These are phyloP conservation scores for Ostrea denselamellosa DNA, from an alignment of 1,140 invertebrate species.

Conservation along the genomic window DNA sequence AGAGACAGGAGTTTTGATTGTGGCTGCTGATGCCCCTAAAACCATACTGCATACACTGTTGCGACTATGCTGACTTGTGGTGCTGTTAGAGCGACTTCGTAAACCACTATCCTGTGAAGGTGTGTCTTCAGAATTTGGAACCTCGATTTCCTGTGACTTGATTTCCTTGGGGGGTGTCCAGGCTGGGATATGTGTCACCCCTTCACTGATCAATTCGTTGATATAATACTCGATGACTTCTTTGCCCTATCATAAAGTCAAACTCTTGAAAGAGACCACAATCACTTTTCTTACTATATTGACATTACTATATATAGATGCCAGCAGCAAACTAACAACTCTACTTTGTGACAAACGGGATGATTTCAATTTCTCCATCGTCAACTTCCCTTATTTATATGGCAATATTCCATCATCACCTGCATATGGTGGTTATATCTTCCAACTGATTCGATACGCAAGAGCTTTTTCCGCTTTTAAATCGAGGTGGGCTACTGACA, in stretches of 20 bases:
- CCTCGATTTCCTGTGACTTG: slow-evolving; percentile 7
- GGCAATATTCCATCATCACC: no score
- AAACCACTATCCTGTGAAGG: slow-evolving; percentile 74
- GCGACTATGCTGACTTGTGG: slow-evolving; percentile 65
- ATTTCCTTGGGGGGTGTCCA: slow-evolving; percentile 67
- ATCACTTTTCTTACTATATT: no score
- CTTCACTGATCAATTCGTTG: slow-evolving; percentile 88
- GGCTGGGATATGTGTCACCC: slow-evolving; percentile 84
- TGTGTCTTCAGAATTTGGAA: slow-evolving; percentile 57
- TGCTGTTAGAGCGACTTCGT: slow-evolving; percentile 71
- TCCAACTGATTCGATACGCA: no score
- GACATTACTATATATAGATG: no score
- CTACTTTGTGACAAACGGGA: no score
- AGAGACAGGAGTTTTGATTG: slow-evolving; percentile 57
- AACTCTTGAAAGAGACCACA: neutral
- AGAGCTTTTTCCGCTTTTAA: no score
- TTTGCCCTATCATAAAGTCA: slow-evolving; percentile 84
- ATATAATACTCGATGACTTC: slow-evolving; percentile 97
- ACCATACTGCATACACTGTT: slow-evolving; percentile 69
- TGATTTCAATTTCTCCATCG: no score
- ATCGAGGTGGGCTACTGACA: no score
- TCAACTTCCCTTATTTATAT: no score
- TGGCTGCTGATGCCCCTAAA: slow-evolving; percentile 73
- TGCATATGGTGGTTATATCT: no score
- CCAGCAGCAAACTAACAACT: no score